Percentiles rank a stretch among this genome's conserved stretches.
Conservation (phyloP, 1,140 invertebrate genomes). For the Phymorhynchus buccinoides region DNA sequence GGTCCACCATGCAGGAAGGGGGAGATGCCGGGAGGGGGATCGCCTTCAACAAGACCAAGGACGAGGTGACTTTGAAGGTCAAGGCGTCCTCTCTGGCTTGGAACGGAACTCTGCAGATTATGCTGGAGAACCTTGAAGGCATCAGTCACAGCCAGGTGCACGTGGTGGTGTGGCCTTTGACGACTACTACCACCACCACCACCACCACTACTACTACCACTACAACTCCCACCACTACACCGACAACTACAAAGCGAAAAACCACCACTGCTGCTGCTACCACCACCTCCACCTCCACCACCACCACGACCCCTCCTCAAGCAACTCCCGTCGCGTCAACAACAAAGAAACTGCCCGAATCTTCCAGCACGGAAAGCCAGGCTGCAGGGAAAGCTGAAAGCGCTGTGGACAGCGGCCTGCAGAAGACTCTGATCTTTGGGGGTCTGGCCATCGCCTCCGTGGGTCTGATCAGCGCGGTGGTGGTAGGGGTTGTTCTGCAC, state of each 20-base stretch:
- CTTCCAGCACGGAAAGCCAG: neutral
- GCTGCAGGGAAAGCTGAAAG: neutral
- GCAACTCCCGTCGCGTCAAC: neutral
- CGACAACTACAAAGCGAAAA: neutral
- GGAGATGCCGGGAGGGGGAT: constrained; percentile 5
- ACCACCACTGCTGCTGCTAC: neutral
- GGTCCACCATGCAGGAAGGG: neutral
- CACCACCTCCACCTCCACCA: neutral
- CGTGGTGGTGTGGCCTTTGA: neutral
- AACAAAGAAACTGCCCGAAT: neutral
- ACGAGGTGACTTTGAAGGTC: neutral
- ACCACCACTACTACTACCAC: constrained; percentile 14
- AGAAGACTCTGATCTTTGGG: neutral
- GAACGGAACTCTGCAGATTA: constrained; percentile 16
- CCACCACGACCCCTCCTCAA: neutral
- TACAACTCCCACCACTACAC: neutral
- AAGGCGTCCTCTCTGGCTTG: neutral
- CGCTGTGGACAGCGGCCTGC: neutral
- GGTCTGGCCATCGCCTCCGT: neutral
- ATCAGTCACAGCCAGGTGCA: constrained; percentile 13
- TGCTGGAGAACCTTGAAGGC: neutral
- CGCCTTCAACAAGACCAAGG: neutral
- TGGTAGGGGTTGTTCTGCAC: neutral
- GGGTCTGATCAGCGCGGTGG: neutral
- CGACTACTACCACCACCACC: constrained; percentile 19